A percentile compares a stretch with the other conserved stretches of the same genome.
These are phyloP conservation scores for Argya squamiceps DNA, from an alignment of 2,797 vertebrate species.

Conservation along the genomic window DNA sequence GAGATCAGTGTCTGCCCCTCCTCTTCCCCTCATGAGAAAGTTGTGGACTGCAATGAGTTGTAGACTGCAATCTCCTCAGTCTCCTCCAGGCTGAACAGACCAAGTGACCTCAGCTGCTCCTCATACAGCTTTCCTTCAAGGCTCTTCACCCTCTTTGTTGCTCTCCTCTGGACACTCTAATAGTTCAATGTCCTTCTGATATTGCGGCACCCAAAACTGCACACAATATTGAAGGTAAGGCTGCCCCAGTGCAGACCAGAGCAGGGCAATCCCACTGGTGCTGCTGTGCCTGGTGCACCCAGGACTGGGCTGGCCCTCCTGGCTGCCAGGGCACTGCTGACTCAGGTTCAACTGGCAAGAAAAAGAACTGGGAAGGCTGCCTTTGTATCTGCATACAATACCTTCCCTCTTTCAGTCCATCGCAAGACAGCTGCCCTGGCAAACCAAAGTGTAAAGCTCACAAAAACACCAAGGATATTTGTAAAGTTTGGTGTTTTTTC, in stretches of 20 bases:
- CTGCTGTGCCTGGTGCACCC: not conserved
- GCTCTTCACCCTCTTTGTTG: not conserved
- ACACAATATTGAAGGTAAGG: not conserved
- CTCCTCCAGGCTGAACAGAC: not conserved
- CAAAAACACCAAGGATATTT: not conserved
- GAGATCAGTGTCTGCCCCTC: accelerated
- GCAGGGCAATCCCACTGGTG: accelerated
- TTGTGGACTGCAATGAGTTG: accelerated
- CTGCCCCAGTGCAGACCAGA: not conserved
- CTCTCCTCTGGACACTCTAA: not conserved
- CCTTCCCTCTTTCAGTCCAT: not conserved
- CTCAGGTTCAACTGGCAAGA: not conserved
- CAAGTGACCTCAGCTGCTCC: not conserved
- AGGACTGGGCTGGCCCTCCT: accelerated
- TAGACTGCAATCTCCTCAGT: not conserved
- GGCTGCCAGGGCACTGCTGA: not conserved
- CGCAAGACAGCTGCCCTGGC: not conserved
- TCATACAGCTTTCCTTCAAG: accelerated
- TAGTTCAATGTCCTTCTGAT: too few species aligned
- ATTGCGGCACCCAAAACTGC: not conserved
- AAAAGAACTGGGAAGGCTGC: not conserved
- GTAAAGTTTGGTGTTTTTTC: not conserved
- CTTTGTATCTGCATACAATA: not conserved
- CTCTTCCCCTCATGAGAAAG: accelerated
- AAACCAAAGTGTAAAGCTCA: not conserved